phyloP scores from a whole-genome alignment of 2,113 vertebrate species.

The Pogonocichla stellata region DNA sequence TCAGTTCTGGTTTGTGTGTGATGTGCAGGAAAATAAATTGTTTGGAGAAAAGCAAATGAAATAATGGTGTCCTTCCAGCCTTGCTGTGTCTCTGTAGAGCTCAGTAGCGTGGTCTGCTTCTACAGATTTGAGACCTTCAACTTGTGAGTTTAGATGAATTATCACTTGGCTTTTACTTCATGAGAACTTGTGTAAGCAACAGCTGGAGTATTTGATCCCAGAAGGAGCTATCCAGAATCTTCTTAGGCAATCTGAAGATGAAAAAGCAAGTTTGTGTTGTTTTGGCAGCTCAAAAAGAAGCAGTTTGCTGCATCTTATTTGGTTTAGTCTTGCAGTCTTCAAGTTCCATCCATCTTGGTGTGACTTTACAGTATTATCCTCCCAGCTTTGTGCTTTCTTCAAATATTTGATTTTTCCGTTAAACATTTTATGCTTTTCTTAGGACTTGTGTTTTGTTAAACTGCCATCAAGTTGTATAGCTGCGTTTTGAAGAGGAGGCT shows the following conservation, averaged over 20 bases:
- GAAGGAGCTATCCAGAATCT: not conserved
- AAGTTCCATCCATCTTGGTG: not conserved
- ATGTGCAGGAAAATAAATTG: not conserved
- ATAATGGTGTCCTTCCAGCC: not conserved
- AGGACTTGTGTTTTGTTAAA: not conserved
- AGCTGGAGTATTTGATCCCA: not conserved
- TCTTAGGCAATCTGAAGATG: not conserved
- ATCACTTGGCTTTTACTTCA: not conserved
- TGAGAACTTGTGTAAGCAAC: not conserved
- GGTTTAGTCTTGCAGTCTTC: not conserved
- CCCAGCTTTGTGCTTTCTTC: not conserved
- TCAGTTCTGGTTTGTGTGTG: not conserved
- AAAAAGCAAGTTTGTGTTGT: not conserved
- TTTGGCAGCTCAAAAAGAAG: not conserved
- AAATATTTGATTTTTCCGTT: not conserved
- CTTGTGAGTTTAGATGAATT: not conserved
- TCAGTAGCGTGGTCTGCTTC: not conserved
- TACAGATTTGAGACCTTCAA: not conserved
- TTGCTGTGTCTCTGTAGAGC: accelerated
- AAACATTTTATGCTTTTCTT: not conserved
- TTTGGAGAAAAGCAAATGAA: not conserved
- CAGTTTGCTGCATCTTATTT: not conserved
- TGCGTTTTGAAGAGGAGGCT: not conserved
- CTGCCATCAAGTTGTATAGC: not conserved
- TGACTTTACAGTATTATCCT: not conserved